Percentiles rank a stretch among this genome's conserved stretches.
Evolutionary conservation across 2,113 vertebrate genomes (phyloP).

Genomic region (Tilapia sparmanii): DNA sequence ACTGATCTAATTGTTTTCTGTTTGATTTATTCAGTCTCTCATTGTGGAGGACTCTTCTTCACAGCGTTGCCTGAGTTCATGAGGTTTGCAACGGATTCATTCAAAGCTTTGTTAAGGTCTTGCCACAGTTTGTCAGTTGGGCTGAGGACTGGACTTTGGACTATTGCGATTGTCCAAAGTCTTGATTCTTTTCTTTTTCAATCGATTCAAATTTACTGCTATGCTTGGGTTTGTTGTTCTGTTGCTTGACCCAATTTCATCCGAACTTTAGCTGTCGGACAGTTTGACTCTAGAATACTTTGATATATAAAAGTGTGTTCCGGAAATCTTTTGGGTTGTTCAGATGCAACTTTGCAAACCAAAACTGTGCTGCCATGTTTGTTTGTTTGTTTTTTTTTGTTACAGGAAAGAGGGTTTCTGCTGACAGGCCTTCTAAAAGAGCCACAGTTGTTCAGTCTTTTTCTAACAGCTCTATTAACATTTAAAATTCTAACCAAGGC

Average conservation of each 20-base stretch:
- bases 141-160: not conserved
- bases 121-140: not conserved
- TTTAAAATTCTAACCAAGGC: not conserved
- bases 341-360: not conserved
- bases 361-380: not conserved
- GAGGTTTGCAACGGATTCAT: not conserved
- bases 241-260: not conserved
- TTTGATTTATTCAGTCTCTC: not conserved
- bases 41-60: not conserved
- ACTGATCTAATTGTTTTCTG: not conserved
- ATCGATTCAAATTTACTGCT: accelerated
- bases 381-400: not conserved
- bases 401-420: not conserved
- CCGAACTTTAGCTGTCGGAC: not conserved
- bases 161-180: not conserved
- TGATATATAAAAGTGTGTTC: accelerated
- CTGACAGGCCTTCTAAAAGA: not conserved
- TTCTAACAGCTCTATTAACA: not conserved
- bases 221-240: accelerated
- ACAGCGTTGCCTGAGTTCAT: not conserved
- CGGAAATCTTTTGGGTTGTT: not conserved
- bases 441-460: not conserved
- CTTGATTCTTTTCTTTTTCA: not conserved
- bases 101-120: not conserved
- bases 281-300: not conserved